Evolutionary conservation across 2,797 vertebrate genomes (phyloP).

Genomic region (Danionella dracula): DNA sequence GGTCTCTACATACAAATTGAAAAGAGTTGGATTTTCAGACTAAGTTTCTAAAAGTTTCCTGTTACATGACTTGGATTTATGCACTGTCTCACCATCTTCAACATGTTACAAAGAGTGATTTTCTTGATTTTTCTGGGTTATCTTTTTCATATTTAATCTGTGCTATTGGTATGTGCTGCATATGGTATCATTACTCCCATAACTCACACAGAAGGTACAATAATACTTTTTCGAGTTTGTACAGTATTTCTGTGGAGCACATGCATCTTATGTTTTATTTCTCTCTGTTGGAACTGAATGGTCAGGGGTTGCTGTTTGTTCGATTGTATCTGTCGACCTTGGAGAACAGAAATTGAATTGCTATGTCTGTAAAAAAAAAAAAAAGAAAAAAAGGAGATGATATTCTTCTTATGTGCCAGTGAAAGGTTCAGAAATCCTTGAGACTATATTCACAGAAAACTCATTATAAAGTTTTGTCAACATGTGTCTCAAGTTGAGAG

Average conservation of each 20-base stretch:
- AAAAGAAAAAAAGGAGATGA: conserved; percentile 10
- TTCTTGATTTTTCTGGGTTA: too few relatives aligned
- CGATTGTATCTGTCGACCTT: not conserved
- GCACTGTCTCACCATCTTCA: too few relatives aligned
- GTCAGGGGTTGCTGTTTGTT: conserved; percentile 10
- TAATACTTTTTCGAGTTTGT: too few relatives aligned
- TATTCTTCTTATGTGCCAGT: not conserved
- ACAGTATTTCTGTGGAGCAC: not conserved
- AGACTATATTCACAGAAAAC: not conserved
- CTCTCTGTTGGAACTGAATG: not conserved
- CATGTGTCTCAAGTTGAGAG: not conserved
- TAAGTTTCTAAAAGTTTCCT: too few relatives aligned
- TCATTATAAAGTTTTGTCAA: not conserved
- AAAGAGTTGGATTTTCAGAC: too few relatives aligned
- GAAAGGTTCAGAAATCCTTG: conserved; percentile 16
- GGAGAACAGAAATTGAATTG: not conserved
- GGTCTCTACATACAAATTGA: too few relatives aligned
- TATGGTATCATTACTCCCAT: too few relatives aligned
- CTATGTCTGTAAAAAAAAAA: not conserved
- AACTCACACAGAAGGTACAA: too few relatives aligned
- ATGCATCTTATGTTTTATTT: not conserved
- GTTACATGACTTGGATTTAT: too few relatives aligned
- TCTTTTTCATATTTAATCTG: too few relatives aligned
- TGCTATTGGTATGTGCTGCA: too few relatives aligned
- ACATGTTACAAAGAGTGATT: too few relatives aligned